These are phyloP conservation scores for Trichechus manatus DNA, from an alignment of 2,113 vertebrate genomes.

Conservation along the genomic window DNA sequence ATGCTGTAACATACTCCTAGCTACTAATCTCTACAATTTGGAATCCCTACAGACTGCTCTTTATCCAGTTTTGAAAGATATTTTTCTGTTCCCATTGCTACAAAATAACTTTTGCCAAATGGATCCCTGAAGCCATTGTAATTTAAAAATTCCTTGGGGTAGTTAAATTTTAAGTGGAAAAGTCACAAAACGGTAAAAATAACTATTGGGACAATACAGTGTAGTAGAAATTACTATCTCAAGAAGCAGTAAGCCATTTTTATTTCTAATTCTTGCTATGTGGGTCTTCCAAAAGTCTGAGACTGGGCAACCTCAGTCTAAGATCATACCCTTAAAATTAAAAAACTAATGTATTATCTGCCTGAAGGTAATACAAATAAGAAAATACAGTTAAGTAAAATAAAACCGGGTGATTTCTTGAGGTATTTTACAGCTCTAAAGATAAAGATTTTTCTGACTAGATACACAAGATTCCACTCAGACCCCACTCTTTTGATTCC, in stretches of 20 bases:
- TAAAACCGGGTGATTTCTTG: not conserved
- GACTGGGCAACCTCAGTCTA: not conserved
- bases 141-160: constrained; percentile 8
- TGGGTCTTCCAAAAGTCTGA: not conserved
- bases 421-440: not conserved
- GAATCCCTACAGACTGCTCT: not conserved
- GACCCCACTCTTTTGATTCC: not conserved
- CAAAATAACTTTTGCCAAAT: not conserved
- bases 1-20: not conserved
- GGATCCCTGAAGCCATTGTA: not conserved
- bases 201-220: not conserved
- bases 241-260: constrained; percentile 1
- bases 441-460: not conserved
- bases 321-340: not conserved
- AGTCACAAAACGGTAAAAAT: not conserved
- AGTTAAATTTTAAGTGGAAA: constrained; percentile 61
- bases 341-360: not conserved
- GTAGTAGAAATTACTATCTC: not conserved
- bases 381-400: too few relatives aligned
- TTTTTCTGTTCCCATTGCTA: not conserved
- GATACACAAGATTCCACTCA: not conserved
- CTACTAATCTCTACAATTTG: not conserved
- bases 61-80: not conserved
- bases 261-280: not conserved
- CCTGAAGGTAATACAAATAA: not conserved